Evolutionary conservation across 2,113 vertebrate species (phyloP), one percentile per base, ranked within the genome.

Genomic region (Clarias macrocephalus): DNA sequence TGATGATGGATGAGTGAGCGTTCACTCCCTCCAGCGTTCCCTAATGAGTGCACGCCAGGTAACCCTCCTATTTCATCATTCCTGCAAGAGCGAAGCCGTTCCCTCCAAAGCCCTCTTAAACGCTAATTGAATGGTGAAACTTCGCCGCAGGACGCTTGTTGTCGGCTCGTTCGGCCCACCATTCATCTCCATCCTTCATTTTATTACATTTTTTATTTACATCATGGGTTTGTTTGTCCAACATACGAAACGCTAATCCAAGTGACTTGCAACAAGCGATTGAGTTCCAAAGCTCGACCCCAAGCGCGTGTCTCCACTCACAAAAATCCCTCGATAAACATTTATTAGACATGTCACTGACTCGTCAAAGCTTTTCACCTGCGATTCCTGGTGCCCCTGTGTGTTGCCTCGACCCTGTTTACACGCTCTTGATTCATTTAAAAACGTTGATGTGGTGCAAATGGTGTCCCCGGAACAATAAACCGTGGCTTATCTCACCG

Each of bases 91-190:
- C 90, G 91, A 93, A 94, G 92, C 91, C 92, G 90, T 91, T 91
- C 92, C 91, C 93, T 92, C 93, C 90, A 90, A 93, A 95, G 93
- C 91, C 91, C 87, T 94, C 92, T 95, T 95, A 94, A 92, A 95
- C 92, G 92, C 93, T 95, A 96, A 95, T 95, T 95, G 94, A 95
- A 95, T 93, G 93, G 93, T 93, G 94, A 94, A 93, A 92, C 92
- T 90, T 92, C 88, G 94, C 94, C 92, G 90, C 87, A 88, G 92
- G 94, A 92, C 89, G 91, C 91, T 93, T 94, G 93, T 94, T 95
- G 95, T 95, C 94, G 93, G 92, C 94, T 94, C 90, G 92, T 95
- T 95, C 93, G 93, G 93, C 89, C 93, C 84, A 88, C 91, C 92
- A 95, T 96, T 94, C 92, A 93, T 95, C 94, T 95, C 94, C 94